Percentiles rank a stretch among this genome's conserved stretches.
These are phyloP conservation scores for Charaxes varanes DNA, from an alignment of 1,140 invertebrate genomes.

Conservation along the genomic window DNA sequence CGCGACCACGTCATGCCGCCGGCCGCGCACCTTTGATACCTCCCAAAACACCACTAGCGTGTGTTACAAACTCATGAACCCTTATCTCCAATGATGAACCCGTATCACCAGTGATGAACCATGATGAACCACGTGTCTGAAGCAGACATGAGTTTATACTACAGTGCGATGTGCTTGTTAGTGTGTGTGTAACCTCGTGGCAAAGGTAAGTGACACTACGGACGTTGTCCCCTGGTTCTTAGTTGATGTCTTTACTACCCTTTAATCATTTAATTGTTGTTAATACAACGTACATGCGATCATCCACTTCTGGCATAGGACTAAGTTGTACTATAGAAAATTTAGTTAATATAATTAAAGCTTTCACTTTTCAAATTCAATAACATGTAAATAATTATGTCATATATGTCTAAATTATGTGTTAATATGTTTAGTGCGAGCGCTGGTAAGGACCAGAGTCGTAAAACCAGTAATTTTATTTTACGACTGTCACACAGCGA, in stretches of 20 bases:
- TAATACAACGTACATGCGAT: too few relatives aligned
- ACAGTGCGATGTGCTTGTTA: conserved; percentile 49
- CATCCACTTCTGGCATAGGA: too few relatives aligned
- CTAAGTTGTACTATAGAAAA: too few relatives aligned
- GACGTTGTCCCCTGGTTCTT: conserved; percentile 11
- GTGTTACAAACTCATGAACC: conserved; percentile 15
- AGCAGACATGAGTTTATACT: conserved; percentile 44
- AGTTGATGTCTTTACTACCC: conserved; percentile 28
- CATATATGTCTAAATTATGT: too few relatives aligned
- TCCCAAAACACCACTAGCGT: conserved; percentile 27
- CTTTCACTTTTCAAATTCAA: too few relatives aligned
- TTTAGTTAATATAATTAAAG: too few relatives aligned
- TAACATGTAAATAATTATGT: too few relatives aligned
- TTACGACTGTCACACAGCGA: too few relatives aligned
- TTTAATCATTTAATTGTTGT: too few relatives aligned
- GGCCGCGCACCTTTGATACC: conserved; percentile 31
- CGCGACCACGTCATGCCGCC: conserved; percentile 47
- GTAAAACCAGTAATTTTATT: too few relatives aligned
- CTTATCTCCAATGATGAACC: conserved; percentile 31
- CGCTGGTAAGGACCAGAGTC: too few relatives aligned
- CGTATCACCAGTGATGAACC: conserved; percentile 36
- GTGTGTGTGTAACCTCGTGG: conserved; percentile 30
- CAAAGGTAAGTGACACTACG: conserved; percentile 36
- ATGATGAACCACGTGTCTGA: conserved; percentile 52
- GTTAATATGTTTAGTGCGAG: too few relatives aligned